Evolutionary conservation across 2,113 vertebrate genomes (phyloP), one percentile per base, ranked within the genome.

Genomic region (Platanista minor): DNA sequence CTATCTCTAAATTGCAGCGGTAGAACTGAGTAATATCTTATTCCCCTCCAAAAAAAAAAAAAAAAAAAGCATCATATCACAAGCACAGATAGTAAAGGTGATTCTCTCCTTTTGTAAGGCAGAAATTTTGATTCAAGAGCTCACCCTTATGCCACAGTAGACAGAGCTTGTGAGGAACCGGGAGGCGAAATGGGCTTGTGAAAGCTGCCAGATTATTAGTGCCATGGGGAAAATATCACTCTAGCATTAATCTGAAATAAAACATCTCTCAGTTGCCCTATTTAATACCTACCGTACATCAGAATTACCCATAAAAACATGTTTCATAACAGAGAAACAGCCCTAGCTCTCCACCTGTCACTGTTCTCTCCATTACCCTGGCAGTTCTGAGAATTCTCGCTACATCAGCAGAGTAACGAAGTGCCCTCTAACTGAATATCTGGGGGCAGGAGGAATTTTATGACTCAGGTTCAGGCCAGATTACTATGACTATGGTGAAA

Each of bases 231-330:
- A 98, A 98, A 95, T 94, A 86, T n/a, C 49, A 90, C 8, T 18
- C 4, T 2, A 84, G n/a, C 66, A 81, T 21, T 95, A 97, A 98
- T 98, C 69, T 96, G 85, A 96, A 97, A 72, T 93, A 95, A 97
- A 95, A 75, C 80, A 97, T 92, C 75, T 97, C 96, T 59, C 81
- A 90, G 62, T 21, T 92, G 36, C 66, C 98, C 75, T 96, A 94
- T 94, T 98, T 91, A 83, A 86, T 66, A 41, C 6, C 90, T 95
- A 64, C 18, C 95, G 66, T 97, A 77, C 88, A 94, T 90, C 97
- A 46, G 36, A 92, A 21, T 90, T 90, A 90, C 59, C 61, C 96
- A 82, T 66, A 74, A 39, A 97, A 97, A 84, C 52, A 91, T 8
- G 10, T 91, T 94, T 95, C 67, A 61, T 90, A 90, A 81, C 93